A percentile compares a stretch with the other conserved stretches of the same genome.
These are phyloP conservation scores for Erebia epiphron DNA, from an alignment of 2,888 invertebrate genomes.

Conservation along the genomic window DNA sequence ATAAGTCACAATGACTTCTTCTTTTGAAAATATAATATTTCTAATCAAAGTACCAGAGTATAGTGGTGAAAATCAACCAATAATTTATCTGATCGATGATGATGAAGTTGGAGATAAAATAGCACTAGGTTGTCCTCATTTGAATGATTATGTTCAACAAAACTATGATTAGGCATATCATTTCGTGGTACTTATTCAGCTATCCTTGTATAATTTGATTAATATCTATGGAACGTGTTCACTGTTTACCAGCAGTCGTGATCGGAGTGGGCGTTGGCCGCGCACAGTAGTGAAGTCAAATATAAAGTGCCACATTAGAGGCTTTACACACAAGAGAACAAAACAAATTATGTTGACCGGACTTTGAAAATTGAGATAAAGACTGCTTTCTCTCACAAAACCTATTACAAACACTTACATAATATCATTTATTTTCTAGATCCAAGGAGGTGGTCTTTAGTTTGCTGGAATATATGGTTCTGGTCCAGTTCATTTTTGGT, in stretches of 20 bases:
- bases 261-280: slow-evolving; percentile 21
- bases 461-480: no score
- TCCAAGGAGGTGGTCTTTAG: no score
- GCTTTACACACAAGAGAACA: background rate
- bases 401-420: background rate
- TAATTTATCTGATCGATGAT: no score
- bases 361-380: background rate
- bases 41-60: no score
- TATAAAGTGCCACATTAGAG: background rate
- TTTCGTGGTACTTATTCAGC: background rate
- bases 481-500: no score
- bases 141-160: background rate
- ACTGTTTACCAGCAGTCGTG: slow-evolving; percentile 21
- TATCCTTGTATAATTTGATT: slow-evolving; percentile 28
- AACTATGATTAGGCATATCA: background rate
- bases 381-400: background rate
- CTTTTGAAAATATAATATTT: no score
- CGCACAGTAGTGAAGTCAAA: slow-evolving; percentile 3
- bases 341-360: slow-evolving; percentile 1
- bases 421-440: no score
- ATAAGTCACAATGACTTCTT: no score
- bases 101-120: background rate
- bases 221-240: slow-evolving; percentile 26
- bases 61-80: no score
- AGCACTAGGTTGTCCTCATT: no score